Evolutionary conservation across 2,113 vertebrate species (phyloP).

Genomic region (Dascyllus trimaculatus): DNA sequence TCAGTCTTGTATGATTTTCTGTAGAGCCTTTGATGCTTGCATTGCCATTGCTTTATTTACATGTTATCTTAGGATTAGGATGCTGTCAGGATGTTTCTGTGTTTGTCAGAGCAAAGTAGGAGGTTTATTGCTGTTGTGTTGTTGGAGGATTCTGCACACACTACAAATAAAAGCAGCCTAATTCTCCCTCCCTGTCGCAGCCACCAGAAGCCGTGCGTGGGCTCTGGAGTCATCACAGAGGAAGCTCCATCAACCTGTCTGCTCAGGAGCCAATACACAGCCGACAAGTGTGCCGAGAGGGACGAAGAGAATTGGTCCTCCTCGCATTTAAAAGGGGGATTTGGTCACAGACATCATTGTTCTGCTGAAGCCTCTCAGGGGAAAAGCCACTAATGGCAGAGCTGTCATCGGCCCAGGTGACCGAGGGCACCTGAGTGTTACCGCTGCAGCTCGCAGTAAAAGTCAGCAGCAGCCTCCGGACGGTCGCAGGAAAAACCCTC

Average conservation of each 20-base stretch:
- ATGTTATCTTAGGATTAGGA: neutral
- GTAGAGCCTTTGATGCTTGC: too few relatives aligned
- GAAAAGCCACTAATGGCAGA: constrained; percentile 43
- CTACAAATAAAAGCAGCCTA: constrained; percentile 7
- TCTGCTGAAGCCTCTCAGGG: constrained; percentile 41
- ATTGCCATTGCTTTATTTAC: neutral
- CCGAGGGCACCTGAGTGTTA: constrained; percentile 36
- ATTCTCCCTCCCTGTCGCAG: constrained; percentile 33
- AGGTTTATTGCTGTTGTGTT: neutral
- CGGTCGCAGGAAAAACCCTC: constrained; percentile 8
- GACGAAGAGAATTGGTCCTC: constrained; percentile 31
- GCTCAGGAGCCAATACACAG: constrained; percentile 14
- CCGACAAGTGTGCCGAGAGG: constrained; percentile 40
- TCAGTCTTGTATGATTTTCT: neutral
- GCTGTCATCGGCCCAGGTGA: constrained; percentile 62
- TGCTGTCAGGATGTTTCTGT: neutral
- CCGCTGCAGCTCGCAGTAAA: constrained; percentile 14
- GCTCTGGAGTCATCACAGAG: constrained; percentile 20
- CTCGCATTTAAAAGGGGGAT: constrained; percentile 8
- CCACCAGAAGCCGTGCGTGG: constrained; percentile 30
- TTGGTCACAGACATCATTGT: constrained; percentile 62
- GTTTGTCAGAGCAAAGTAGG: neutral
- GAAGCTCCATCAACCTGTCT: constrained; percentile 39
- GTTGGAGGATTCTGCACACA: neutral
- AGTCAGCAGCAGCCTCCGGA: constrained; percentile 25